Conservation (phyloP, 1,140 invertebrate genomes). For the Harlomillsia oculata region DNA sequence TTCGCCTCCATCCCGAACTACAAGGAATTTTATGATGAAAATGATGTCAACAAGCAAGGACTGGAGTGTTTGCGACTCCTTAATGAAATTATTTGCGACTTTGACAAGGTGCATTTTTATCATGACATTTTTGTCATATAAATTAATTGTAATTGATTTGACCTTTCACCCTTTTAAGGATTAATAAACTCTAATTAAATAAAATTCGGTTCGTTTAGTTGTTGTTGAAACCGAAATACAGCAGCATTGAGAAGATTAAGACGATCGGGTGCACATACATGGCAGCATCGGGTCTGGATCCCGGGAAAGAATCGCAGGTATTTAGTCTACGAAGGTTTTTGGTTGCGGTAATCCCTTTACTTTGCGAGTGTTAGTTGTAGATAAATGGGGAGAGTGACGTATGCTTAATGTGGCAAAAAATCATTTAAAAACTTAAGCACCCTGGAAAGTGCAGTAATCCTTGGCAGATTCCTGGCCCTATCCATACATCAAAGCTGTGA, state of each 20-base stretch:
- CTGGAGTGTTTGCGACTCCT: constrained; percentile 85
- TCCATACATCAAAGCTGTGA: no score
- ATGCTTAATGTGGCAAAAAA: no score
- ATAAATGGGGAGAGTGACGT: no score
- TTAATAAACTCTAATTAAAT: neutral
- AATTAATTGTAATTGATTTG: constrained; percentile 4
- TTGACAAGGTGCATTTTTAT: constrained; percentile 70
- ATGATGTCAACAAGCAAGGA: constrained; percentile 92
- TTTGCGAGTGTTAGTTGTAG: no score
- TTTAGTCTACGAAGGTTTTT: no score
- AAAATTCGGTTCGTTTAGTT: constrained; percentile 49
- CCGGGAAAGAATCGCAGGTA: constrained; percentile 58
- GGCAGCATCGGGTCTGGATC: constrained; percentile 85
- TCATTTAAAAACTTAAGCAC: no score
- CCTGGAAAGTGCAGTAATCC: no score
- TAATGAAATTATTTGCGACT: constrained; percentile 98
- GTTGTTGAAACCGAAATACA: constrained; percentile 86
- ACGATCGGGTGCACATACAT: constrained; percentile 98
- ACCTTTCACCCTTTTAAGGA: neutral
- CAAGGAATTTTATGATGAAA: constrained; percentile 96
- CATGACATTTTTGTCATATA: neutral
- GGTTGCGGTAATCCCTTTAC: no score
- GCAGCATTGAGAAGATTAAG: constrained; percentile 95
- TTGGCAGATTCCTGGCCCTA: no score
- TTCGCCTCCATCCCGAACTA: constrained; percentile 98